phyloP scores from a whole-genome alignment of 2,113 vertebrate genomes.

The Sula dactylatra region DNA sequence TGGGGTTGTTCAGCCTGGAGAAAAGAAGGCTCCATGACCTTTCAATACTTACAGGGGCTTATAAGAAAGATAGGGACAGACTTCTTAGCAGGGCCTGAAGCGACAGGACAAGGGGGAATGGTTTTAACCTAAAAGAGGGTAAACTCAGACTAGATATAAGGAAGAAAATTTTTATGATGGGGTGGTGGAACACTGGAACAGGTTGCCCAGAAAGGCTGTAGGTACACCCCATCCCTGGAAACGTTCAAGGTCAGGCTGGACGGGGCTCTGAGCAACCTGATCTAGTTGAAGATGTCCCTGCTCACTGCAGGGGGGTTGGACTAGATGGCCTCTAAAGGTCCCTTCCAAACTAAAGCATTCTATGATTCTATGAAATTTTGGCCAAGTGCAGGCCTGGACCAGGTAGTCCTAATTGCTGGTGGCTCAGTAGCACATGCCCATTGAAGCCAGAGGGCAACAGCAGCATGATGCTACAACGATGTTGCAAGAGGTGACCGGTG shows the following conservation, averaged over 20 bases:
- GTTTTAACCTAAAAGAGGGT: neutral
- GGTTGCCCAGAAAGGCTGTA: neutral
- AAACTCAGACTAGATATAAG: neutral
- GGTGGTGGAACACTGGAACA: accelerated
- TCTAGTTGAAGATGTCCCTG: neutral
- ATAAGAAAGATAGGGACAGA: neutral
- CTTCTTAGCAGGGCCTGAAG: neutral
- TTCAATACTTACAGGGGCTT: neutral
- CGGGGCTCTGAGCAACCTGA: neutral
- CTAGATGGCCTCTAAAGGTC: neutral
- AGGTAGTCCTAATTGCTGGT: neutral
- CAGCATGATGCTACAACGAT: neutral
- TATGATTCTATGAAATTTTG: neutral
- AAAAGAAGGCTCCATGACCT: accelerated
- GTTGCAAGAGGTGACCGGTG: neutral
- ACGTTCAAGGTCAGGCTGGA: neutral
- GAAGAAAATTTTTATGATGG: accelerated
- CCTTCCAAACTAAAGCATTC: neutral
- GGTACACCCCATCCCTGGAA: neutral
- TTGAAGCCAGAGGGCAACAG: neutral
- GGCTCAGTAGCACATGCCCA: neutral
- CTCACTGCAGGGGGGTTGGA: no score
- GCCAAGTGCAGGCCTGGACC: neutral
- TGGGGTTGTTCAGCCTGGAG: neutral
- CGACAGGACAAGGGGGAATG: accelerated